These are phyloP conservation scores for Temnopleurus reevesii DNA, from an alignment of 53 echinoderm and acorn worm species.

Conservation along the genomic window DNA sequence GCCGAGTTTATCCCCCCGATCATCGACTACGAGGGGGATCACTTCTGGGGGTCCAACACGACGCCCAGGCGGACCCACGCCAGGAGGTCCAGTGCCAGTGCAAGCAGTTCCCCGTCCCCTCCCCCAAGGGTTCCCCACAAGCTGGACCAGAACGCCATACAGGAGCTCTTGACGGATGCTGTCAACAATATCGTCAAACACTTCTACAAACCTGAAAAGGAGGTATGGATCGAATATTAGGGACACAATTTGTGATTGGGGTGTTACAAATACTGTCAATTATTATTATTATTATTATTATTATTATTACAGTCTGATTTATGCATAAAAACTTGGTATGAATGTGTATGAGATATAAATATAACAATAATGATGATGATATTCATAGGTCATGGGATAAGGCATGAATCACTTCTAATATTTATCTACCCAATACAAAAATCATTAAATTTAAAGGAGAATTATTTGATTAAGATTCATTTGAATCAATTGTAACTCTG, in stretches of 20 bases:
- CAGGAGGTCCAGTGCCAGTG: constrained; percentile 51
- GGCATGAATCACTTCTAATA: constrained; percentile 57
- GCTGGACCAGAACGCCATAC: constrained; percentile 83
- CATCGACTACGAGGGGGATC: constrained; percentile 76
- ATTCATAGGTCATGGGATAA: neutral
- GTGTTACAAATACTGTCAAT: no score
- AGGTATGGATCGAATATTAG: constrained; percentile 55
- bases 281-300: no score
- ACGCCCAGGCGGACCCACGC: constrained; percentile 65
- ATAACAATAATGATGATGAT: neutral
- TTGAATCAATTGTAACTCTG: no score
- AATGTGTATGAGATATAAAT: no score
- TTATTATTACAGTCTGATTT: no score
- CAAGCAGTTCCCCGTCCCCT: constrained; percentile 53
- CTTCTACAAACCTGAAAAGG: constrained; percentile 99
- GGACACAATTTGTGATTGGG: no score
- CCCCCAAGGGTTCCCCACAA: constrained; percentile 59
- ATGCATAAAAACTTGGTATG: no score
- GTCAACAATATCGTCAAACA: constrained; percentile 99
- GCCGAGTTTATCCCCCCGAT: constrained; percentile 81
- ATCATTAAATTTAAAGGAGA: no score
- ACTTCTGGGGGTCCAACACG: constrained; percentile 73
- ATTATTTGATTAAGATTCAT: no score
- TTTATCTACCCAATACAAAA: no score
- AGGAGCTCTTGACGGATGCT: constrained; percentile 96